Conservation (phyloP, 1,140 invertebrate genomes). For the Bombyx mori region ASM3026992v2 NC_085122.1:4943501-4944000, state of each 20-base stretch:
- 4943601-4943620: constrained; percentile 11
- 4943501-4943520: neutral
- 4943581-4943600: neutral
- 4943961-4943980: no score
- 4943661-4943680: constrained; percentile 11
- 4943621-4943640: neutral
- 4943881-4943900: constrained; percentile 3
- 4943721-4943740: constrained; percentile 5
- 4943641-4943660: constrained; percentile 5
- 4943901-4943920: no score
- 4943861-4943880: constrained; percentile 8
- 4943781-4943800: constrained; percentile 12
- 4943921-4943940: no score
- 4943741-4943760: constrained; percentile 7
- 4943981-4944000: no score
- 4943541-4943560: neutral
- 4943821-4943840: constrained; percentile 9
- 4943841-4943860: constrained; percentile 8
- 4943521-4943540: neutral
- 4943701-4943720: constrained; percentile 5
- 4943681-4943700: constrained; percentile 13
- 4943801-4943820: constrained; percentile 9
- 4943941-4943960: no score
- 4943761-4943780: constrained; percentile 6
- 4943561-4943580: neutral